These are phyloP conservation scores for Lobophora halterata DNA, from an alignment of 2,888 invertebrate species.

Conservation along the genomic window DNA sequence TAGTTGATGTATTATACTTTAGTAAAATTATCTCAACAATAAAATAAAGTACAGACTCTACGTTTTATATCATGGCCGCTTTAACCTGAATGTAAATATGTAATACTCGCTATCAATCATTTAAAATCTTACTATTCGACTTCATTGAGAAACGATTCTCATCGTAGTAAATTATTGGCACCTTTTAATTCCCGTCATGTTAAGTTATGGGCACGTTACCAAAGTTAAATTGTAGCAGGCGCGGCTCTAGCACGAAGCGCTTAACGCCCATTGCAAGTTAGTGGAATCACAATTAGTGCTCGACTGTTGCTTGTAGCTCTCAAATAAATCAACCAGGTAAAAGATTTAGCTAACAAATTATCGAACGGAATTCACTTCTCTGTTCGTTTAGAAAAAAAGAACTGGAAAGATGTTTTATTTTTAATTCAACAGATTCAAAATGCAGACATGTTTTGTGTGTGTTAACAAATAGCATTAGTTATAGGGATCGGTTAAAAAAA, in stretches of 20 bases:
- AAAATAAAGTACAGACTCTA: too few relatives aligned
- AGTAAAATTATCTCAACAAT: too few relatives aligned
- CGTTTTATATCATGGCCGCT: too few relatives aligned
- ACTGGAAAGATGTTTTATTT: too few relatives aligned
- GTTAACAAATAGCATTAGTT: too few relatives aligned
- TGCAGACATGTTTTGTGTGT: too few relatives aligned
- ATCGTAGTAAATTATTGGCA: conserved; percentile 15
- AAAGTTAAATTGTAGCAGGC: conserved; percentile 38
- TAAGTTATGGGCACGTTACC: conserved; percentile 23
- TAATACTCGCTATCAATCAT: too few relatives aligned
- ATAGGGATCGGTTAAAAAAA: conserved; percentile 6
- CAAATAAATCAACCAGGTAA: conserved; percentile 64
- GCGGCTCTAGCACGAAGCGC: conserved; percentile 44
- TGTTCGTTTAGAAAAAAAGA: too few relatives aligned
- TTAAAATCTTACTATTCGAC: too few relatives aligned
- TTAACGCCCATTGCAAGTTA: conserved; percentile 68
- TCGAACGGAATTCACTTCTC: conserved; percentile 46
- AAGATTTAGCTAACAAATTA: conserved; percentile 58
- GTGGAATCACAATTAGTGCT: conserved; percentile 71
- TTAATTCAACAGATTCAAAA: too few relatives aligned
- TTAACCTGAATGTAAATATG: too few relatives aligned
- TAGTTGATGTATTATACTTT: too few relatives aligned
- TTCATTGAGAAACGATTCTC: conserved; percentile 14
- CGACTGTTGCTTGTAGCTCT: conserved; percentile 65
- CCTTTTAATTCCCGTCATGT: conserved; percentile 15